Evolutionary conservation across 2,797 vertebrate genomes (phyloP), one percentile per base, ranked within the genome.

Genomic region (Dendrocincla fuliginosa): DNA sequence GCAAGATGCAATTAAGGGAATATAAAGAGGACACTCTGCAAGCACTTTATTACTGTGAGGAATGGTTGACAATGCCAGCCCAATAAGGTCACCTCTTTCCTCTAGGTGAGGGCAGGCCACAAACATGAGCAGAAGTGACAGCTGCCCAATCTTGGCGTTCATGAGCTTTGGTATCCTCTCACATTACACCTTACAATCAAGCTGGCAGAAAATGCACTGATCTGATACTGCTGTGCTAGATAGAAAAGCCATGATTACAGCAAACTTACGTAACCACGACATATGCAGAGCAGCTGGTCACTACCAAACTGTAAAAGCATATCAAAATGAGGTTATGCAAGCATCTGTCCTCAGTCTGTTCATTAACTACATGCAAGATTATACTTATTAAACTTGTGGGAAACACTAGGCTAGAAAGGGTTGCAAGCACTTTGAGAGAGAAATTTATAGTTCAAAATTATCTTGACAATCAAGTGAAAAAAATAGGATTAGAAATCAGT

Each of bases 261-360:
- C 75, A 50, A 33, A 30, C 67, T 87, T 95, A 87, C 0, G 11
- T 92, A 90, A 92, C 59, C 47, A 41, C 1, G 4, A 70, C 94
- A 95, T 81, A 93, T 47, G 35, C 55, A 55, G 81, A 94, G 86
- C 94, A 94, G 92, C 95, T 92, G 94, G 89, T 84, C 95, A 92
- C 70, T 60, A 69, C 84, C 81, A 65, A 75, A 92, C 74, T 75
- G 86, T 19, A 89, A 87, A 93, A 92, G 86, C 67, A 32, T 90
- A 89, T 64, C 22, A 73, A 68, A 89, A 93, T 60, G 63, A 87
- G 90, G 89, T 88, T 95, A 81, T 69, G 46, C 77, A 61, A 64
- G 80, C 94, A 94, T 95, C 90, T 96, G 90, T 78, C 69, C 83
- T 89, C 86, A 46, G 14, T 74, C 89, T 89, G 68, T 65, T 84